Evolutionary conservation across 2,888 invertebrate genomes (phyloP).

Genomic region (Abscondita cerata): DNA sequence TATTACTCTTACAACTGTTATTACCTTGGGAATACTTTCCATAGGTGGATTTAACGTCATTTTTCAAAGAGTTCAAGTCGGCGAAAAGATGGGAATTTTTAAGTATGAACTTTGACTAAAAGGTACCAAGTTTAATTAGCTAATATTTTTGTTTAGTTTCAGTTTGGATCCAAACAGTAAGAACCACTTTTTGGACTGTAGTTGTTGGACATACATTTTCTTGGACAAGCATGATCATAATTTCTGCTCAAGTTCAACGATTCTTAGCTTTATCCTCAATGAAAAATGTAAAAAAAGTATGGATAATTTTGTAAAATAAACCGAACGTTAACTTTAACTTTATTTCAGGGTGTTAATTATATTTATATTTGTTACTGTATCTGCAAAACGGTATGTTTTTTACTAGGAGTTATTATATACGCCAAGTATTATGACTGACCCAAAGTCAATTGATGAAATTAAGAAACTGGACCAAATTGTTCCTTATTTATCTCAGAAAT

Average conservation of each 20-base stretch:
- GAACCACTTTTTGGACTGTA: constrained; percentile 68
- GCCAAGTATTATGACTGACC: constrained; percentile 71
- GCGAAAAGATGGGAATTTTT: constrained; percentile 66
- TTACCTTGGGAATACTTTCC: constrained; percentile 19
- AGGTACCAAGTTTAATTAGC: too few relatives aligned
- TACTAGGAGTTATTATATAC: constrained; percentile 67
- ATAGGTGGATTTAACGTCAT: constrained; percentile 64
- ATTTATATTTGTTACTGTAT: too few relatives aligned
- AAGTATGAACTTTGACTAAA: constrained; percentile 65
- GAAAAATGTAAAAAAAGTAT: too few relatives aligned
- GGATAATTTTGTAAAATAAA: too few relatives aligned
- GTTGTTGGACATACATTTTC: constrained; percentile 62
- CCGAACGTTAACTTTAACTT: too few relatives aligned
- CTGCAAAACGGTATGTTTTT: constrained; percentile 54
- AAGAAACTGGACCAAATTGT: constrained; percentile 63
- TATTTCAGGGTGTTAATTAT: too few relatives aligned
- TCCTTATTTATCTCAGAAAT: constrained; percentile 75
- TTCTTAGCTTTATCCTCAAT: too few relatives aligned
- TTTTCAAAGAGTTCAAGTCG: constrained; percentile 62
- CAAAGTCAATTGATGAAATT: constrained; percentile 64
- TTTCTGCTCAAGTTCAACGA: too few relatives aligned
- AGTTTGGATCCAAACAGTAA: constrained; percentile 55
- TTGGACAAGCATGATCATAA: constrained; percentile 55
- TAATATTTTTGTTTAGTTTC: not conserved
- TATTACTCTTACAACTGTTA: constrained; percentile 9